These are phyloP conservation scores for Poeciliopsis occidentalis DNA, from an alignment of 2,113 vertebrate species.

Conservation along the genomic window DNA sequence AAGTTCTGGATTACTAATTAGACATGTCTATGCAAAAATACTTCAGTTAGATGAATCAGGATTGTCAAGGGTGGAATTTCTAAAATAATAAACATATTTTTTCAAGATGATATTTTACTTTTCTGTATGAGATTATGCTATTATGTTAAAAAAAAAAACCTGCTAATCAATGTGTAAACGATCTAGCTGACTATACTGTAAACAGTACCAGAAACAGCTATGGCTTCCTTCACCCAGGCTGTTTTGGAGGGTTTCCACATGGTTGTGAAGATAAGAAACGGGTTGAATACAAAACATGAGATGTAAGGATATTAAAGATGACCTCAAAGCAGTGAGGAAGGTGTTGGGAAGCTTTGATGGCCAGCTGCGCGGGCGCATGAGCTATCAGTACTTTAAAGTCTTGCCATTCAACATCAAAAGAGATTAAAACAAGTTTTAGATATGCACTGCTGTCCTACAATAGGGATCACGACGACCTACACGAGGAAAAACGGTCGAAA, in stretches of 20 bases:
- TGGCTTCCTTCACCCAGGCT: background rate
- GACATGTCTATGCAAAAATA: background rate
- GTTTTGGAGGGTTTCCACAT: background rate
- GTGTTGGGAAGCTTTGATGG: conserved; percentile 5
- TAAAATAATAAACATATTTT: too few species aligned
- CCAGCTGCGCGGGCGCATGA: background rate
- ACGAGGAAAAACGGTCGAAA: conserved; percentile 1
- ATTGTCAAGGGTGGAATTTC: background rate
- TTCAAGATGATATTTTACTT: background rate
- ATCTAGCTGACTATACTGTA: background rate
- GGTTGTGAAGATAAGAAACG: background rate
- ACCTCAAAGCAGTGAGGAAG: background rate
- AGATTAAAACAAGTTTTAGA: conserved; percentile 10
- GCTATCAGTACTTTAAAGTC: conserved; percentile 1
- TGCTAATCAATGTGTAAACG: background rate
- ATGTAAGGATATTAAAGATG: background rate
- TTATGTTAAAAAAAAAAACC: background rate
- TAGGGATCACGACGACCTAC: conserved; percentile 1
- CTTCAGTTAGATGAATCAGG: background rate
- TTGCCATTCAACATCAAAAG: conserved; percentile 21
- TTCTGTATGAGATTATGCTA: background rate
- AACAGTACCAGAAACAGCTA: background rate
- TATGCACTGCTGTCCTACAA: background rate
- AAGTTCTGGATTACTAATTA: background rate
- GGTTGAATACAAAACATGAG: background rate